These are phyloP conservation scores for Calephelis perditalis DNA, from an alignment of 2,888 invertebrate species.

Conservation along the genomic window DNA sequence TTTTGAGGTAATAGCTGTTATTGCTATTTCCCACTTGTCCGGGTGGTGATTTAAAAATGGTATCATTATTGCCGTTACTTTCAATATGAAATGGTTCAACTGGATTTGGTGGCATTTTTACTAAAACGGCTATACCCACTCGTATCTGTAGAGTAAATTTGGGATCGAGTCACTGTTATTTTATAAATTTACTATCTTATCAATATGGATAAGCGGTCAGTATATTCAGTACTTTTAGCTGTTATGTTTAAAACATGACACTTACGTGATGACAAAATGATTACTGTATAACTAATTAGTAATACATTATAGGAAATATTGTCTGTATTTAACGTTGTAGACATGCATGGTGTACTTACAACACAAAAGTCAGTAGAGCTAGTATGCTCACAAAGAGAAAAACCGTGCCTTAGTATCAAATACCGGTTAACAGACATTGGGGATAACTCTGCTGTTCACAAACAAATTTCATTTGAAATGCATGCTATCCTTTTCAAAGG, in stretches of 20 bases:
- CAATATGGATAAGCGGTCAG: neutral
- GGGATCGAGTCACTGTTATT: neutral
- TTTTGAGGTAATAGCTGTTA: conserved; percentile 37
- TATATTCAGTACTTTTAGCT: neutral
- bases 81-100: conserved; percentile 33
- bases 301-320: too few species aligned
- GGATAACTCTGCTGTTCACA: too few species aligned
- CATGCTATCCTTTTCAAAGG: too few species aligned
- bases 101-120: conserved; percentile 38
- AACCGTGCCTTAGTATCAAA: too few species aligned
- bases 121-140: conserved; percentile 6
- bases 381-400: too few species aligned
- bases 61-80: neutral
- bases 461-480: too few species aligned
- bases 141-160: neutral
- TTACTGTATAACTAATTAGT: too few species aligned
- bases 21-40: neutral
- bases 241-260: neutral
- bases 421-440: too few species aligned
- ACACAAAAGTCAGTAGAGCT: too few species aligned
- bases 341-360: too few species aligned
- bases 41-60: neutral
- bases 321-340: too few species aligned
- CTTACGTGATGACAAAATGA: too few species aligned
- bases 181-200: neutral